phyloP scores from a whole-genome alignment of 2,888 invertebrate species.

The Pteria penguin region DNA sequence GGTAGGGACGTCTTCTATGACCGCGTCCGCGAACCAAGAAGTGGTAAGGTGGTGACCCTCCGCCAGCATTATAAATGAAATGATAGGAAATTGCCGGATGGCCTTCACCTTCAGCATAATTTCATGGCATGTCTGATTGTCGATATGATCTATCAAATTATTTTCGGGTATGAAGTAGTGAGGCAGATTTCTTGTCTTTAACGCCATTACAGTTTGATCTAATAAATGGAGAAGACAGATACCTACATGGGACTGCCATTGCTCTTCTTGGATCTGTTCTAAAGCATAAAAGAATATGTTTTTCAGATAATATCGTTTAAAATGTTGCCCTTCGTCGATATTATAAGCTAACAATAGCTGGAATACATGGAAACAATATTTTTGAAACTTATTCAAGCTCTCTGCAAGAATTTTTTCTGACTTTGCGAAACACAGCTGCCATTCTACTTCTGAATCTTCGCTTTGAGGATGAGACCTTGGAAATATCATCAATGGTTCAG shows the following conservation, averaged over 20 bases:
- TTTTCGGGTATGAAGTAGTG: slow-evolving; percentile 33
- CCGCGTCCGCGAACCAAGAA: slow-evolving; percentile 23
- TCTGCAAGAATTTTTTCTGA: slow-evolving; percentile 12
- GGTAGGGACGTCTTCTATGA: slow-evolving; percentile 25
- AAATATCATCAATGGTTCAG: background rate
- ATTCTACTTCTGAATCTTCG: slow-evolving; percentile 9
- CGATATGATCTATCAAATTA: slow-evolving; percentile 26
- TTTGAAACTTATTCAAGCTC: slow-evolving; percentile 14
- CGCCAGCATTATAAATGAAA: slow-evolving; percentile 17
- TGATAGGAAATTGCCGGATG: slow-evolving; percentile 30
- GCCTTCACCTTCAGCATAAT: slow-evolving; percentile 2
- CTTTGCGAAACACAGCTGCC: slow-evolving; percentile 12
- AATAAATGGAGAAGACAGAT: slow-evolving; percentile 28
- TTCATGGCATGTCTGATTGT: background rate
- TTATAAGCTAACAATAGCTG: slow-evolving; percentile 28
- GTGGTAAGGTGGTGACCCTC: slow-evolving; percentile 26
- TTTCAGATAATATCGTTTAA: slow-evolving; percentile 17
- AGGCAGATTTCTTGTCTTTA: slow-evolving; percentile 11
- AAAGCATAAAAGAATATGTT: slow-evolving; percentile 32
- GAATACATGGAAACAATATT: slow-evolving; percentile 32
- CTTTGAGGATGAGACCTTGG: slow-evolving; percentile 10
- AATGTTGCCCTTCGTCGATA: slow-evolving; percentile 1
- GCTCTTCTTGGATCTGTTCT: slow-evolving; percentile 9
- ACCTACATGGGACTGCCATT: slow-evolving; percentile 22
- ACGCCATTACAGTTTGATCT: background rate